These are phyloP conservation scores for Ferdinandea cuprea DNA, from an alignment of 2,888 invertebrate species.

Conservation along the genomic window DNA sequence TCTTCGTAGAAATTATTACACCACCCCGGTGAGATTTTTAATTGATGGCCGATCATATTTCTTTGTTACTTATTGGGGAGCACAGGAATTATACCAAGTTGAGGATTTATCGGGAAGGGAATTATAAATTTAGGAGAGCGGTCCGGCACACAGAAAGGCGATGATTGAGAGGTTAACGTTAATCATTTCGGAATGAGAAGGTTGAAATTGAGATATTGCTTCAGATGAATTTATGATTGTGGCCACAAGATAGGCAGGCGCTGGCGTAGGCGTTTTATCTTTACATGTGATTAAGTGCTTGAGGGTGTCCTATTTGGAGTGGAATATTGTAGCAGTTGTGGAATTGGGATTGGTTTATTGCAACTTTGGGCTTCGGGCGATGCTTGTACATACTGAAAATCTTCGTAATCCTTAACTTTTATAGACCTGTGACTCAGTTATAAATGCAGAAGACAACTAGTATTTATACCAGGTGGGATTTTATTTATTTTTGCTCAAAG, in stretches of 20 bases:
- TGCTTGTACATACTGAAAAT: no score
- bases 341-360: no score
- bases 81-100: constrained; percentile 4
- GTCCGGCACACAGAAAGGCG: constrained; percentile 36
- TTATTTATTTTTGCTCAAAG: no score
- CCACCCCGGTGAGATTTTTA: constrained; percentile 67
- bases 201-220: constrained; percentile 66
- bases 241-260: neutral
- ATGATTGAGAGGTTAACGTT: constrained; percentile 61
- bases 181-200: constrained; percentile 45
- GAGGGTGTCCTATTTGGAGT: no score
- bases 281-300: no score
- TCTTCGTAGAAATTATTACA: constrained; percentile 56
- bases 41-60: constrained; percentile 73
- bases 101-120: constrained; percentile 5
- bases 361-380: no score
- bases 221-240: constrained; percentile 45
- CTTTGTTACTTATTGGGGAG: constrained; percentile 64
- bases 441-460: no score
- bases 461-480: no score
- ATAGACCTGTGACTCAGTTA: no score
- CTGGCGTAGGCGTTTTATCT: neutral
- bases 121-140: constrained; percentile 56
- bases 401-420: no score
- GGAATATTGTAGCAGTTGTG: no score